Evolutionary conservation across 2,113 vertebrate species (phyloP), one percentile per base, ranked within the genome.

Genomic region (Camelus bactrianus): DNA sequence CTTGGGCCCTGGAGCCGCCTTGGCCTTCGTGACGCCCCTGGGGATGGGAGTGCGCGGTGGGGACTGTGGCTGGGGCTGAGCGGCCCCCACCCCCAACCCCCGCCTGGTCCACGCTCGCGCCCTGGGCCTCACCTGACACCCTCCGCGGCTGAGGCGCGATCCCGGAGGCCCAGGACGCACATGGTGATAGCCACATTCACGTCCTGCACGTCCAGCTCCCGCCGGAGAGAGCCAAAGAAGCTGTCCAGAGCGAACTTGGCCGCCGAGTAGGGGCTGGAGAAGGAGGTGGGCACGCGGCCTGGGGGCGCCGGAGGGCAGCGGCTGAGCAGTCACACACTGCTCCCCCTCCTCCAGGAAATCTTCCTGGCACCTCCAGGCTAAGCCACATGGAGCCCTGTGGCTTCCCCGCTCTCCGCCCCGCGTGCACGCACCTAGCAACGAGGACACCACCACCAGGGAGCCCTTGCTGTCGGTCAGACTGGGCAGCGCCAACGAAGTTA

Each of bases 181-280:
- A 99, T 85, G 0, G 99, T 99, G 93, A 99, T 20, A 5, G 99
- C 99, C 62, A 99, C 97, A 0, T 99, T 98, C 93, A 98, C 99
- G 22, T 95, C 98, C 98, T 99, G 99, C 99, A 99, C 99, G 1
- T 93, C 80, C 93, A 99, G 98, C 89, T 99, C 99, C 7, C 99
- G 99, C 62, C 96, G 93, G 84, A 99, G 97, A 0, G 99, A 98
- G 70, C 98, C 96, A 22, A 99, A 99, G 98, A 99, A 99, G 19
- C 99, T 99, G 28, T 99, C 99, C 97, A 99, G 88, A 0, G 99
- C 99, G 96, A 98, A 99, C 98, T 99, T 99, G 77, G 99, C 98
- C 64, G 99, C 98, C 1, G 98, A 94, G 54, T 99, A 99, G 0
- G 99, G 98, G 19, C 98, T 98, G 32, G 98, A 98, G 73, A 99